Evolutionary conservation across 2,888 invertebrate genomes (phyloP).

Genomic region (Lasioglossum pauxillum): DNA sequence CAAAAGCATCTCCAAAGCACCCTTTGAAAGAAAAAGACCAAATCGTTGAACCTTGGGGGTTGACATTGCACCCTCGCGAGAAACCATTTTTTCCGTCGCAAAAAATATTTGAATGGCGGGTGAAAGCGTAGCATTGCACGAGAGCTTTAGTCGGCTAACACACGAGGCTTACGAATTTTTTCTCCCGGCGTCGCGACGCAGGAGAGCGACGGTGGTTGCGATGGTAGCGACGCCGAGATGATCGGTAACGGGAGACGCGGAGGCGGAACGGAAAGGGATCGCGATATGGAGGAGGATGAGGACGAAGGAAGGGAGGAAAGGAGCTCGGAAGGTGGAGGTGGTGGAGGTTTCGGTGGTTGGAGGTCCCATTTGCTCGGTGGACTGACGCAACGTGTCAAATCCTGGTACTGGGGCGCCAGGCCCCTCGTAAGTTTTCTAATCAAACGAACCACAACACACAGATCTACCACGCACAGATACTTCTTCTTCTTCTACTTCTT

Average conservation of each 20-base stretch:
- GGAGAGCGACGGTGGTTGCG: conserved; percentile 83
- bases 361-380: conserved; percentile 95
- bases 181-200: conserved; percentile 68
- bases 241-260: conserved; percentile 83
- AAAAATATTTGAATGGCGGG: background rate
- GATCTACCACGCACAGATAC: conserved; percentile 58
- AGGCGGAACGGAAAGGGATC: conserved; percentile 79
- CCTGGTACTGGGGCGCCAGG: conserved; percentile 97
- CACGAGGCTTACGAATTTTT: conserved; percentile 56
- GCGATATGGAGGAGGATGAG: conserved; percentile 83
- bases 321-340: conserved; percentile 84
- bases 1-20: background rate
- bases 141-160: conserved; percentile 46
- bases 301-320: conserved; percentile 83
- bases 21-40: background rate
- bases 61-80: background rate
- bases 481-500: conserved; percentile 12
- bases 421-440: conserved; percentile 93
- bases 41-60: background rate
- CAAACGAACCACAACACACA: conserved; percentile 60
- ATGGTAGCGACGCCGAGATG: conserved; percentile 84
- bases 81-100: background rate
- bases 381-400: conserved; percentile 98
- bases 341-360: conserved; percentile 90
- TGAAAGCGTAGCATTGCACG: background rate